Evolutionary conservation across 2,888 invertebrate genomes (phyloP).

Genomic region (Plemyria rubiginata): DNA sequence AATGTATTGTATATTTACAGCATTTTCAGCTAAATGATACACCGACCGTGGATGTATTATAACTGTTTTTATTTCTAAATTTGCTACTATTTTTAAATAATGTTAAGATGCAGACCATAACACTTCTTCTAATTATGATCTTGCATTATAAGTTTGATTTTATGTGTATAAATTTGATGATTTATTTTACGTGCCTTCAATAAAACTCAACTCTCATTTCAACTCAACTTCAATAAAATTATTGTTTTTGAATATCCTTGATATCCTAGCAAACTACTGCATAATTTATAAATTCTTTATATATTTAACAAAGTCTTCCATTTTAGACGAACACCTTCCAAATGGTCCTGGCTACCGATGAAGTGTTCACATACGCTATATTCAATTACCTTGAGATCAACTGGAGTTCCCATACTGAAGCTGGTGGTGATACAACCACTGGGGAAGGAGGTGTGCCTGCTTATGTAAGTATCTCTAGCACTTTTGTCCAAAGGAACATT

Average conservation of each 20-base stretch:
- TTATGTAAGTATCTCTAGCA: constrained; percentile 86
- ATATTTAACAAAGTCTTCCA: background rate
- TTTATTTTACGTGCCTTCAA: too few relatives aligned
- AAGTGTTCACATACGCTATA: constrained; percentile 96
- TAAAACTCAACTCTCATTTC: too few relatives aligned
- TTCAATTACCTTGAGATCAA: constrained; percentile 96
- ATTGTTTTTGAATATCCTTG: background rate
- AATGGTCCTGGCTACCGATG: constrained; percentile 96
- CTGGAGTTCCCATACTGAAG: constrained; percentile 96
- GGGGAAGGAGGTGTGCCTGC: constrained; percentile 96
- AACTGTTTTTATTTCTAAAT: too few relatives aligned
- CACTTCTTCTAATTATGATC: too few relatives aligned
- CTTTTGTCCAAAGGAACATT: background rate
- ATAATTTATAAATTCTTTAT: too few relatives aligned
- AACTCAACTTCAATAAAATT: background rate
- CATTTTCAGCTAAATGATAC: background rate
- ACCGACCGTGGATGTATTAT: too few relatives aligned
- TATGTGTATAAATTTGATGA: too few relatives aligned
- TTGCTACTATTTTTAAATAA: too few relatives aligned
- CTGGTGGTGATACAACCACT: constrained; percentile 93
- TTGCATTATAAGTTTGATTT: too few relatives aligned
- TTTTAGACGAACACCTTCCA: constrained; percentile 97
- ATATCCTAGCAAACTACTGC: background rate
- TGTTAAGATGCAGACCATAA: too few relatives aligned
- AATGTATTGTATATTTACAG: background rate